Evolutionary conservation across 64 coral and sea anemone species (phyloP), one percentile per base, ranked within the genome.

Genomic region (Montipora efflorescens): DNA sequence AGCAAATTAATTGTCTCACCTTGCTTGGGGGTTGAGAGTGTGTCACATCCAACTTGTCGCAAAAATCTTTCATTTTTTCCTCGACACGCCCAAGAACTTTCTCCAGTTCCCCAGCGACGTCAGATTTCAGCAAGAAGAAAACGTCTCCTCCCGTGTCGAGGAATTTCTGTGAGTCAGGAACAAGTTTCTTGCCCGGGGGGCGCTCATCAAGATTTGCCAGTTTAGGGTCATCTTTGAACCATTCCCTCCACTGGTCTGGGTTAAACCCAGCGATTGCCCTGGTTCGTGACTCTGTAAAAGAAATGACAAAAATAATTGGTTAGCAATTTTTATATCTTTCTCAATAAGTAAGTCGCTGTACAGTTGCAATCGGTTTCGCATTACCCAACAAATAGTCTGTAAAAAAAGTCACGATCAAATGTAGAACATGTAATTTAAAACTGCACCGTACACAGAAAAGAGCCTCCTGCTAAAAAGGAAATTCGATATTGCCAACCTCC

Each of bases 111-210:
- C 44, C 76, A 8, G 78, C 16, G 0, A 57, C 50, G 51, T 94
- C 89, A 6, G 95, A 93, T 53, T 97, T 97, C 5, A 97, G 88
- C 1, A 88, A 82, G 83, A 90, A 97, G 70, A 81, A 97, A 10
- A 94, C 67, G 87, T 97, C 95, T 7, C 95, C 95, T 36, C 95
- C 95, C 1, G 95, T 97, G 9, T 97, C 91, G 13, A 97, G 6
- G n/a, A 97, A 97, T 51, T 97, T 97, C 75, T 84, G 55, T 2
- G 95, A 97, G 75, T 85, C 86, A 20, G 69, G 6, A 59, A 97
- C 52, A 5, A 97, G 82, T 2, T 13, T 70, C 16, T 70, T 48
- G 13, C 49, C 53, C 6, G 58, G 58, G 19, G 48, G 1, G 81
- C 95, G 81, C 2, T 51, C 53, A 5, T 97, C 92, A 45, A 97